A percentile compares a stretch with the other conserved stretches of the same genome.
These are phyloP conservation scores for Agelaius phoeniceus DNA, from an alignment of 2,113 vertebrate genomes.

Conservation along the genomic window DNA sequence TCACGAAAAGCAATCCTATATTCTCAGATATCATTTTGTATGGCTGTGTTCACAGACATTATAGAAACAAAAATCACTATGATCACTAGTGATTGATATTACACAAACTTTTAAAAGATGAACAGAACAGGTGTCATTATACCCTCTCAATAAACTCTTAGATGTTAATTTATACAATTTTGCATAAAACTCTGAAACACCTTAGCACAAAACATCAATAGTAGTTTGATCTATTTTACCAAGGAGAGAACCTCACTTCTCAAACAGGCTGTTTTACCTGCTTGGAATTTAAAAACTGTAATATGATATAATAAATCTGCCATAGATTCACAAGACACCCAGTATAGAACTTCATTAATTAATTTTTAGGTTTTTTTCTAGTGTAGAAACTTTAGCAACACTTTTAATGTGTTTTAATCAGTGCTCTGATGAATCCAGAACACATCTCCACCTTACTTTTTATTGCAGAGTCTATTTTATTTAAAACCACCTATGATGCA, in stretches of 20 bases:
- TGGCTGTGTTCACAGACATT: not conserved
- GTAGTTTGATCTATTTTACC: not conserved
- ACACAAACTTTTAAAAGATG: not conserved
- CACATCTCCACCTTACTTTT: slow-evolving; percentile 70
- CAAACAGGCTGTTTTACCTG: not conserved
- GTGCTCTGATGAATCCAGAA: slow-evolving; percentile 44
- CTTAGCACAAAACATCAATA: not conserved
- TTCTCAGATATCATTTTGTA: not conserved
- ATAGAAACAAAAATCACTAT: not conserved
- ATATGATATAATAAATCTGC: not conserved
- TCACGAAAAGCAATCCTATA: not conserved
- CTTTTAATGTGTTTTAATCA: slow-evolving; percentile 65
- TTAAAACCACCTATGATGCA: slow-evolving; percentile 50
- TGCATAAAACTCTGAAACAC: not conserved
- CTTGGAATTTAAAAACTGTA: not conserved
- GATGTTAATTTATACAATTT: not conserved
- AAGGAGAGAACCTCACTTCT: not conserved
- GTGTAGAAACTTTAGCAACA: slow-evolving; percentile 65
- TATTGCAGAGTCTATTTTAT: slow-evolving; percentile 66
- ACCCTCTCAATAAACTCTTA: not conserved
- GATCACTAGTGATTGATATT: not conserved
- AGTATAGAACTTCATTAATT: not conserved
- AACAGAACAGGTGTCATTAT: not conserved
- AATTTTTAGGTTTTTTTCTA: not conserved
- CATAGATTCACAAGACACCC: not conserved